phyloP scores from a whole-genome alignment of 2,888 invertebrate genomes.

The Torymus auratus region DNA sequence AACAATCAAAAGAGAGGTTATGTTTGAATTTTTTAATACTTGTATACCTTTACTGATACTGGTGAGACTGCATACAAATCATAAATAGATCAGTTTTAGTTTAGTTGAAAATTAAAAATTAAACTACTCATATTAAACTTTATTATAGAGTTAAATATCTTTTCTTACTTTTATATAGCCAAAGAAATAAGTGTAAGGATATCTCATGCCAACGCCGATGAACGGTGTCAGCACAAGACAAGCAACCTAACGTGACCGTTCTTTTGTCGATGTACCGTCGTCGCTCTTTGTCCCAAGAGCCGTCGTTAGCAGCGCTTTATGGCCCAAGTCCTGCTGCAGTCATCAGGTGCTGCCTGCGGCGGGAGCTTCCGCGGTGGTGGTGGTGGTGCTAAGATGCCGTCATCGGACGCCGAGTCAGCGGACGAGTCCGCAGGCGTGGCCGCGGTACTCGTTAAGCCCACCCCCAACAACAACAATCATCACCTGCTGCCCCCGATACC shows the following conservation, averaged over 20 bases:
- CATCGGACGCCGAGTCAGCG: slow-evolving; percentile 55
- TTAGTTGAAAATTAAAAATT: too few species aligned
- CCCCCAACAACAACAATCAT: slow-evolving; percentile 33
- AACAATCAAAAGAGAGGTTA: too few species aligned
- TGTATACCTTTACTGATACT: too few species aligned
- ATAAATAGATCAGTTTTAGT: too few species aligned
- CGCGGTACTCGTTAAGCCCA: neutral
- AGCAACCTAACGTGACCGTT: too few species aligned
- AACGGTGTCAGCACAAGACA: neutral
- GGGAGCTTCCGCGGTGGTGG: slow-evolving; percentile 30
- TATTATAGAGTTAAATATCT: too few species aligned
- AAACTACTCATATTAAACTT: too few species aligned
- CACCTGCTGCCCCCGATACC: slow-evolving; percentile 28
- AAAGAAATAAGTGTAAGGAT: neutral
- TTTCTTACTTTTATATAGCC: too few species aligned
- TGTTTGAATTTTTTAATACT: too few species aligned
- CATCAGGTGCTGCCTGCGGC: slow-evolving; percentile 33
- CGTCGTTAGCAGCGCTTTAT: slow-evolving; percentile 45
- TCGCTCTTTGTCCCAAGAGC: neutral
- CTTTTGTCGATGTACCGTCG: neutral
- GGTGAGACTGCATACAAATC: too few species aligned
- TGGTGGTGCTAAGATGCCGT: slow-evolving; percentile 48
- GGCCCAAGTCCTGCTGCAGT: slow-evolving; percentile 56
- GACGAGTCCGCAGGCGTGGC: slow-evolving; percentile 36
- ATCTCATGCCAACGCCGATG: neutral